Conservation (phyloP, 2,888 invertebrate species). For the Panopea generosa region DNA sequence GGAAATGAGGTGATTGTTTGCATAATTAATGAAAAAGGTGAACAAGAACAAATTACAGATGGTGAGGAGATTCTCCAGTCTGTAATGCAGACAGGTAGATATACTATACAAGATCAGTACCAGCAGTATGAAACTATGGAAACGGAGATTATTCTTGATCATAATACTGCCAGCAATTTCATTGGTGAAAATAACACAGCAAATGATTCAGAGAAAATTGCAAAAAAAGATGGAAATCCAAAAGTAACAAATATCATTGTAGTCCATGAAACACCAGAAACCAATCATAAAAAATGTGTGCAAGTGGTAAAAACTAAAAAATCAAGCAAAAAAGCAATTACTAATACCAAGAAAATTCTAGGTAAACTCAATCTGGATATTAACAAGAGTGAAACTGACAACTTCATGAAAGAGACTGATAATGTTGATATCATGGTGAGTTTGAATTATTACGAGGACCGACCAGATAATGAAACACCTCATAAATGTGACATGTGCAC, state of each 20-base stretch:
- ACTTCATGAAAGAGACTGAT: too few relatives aligned
- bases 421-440: background rate
- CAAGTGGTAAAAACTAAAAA: too few relatives aligned
- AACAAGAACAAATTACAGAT: conserved; percentile 13
- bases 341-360: background rate
- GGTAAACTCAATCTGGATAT: background rate
- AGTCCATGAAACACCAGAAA: too few relatives aligned
- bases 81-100: conserved; percentile 14
- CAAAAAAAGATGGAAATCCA: background rate
- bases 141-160: background rate
- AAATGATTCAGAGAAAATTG: background rate
- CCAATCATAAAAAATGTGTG: too few relatives aligned
- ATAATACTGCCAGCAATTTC: background rate
- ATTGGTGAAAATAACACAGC: background rate
- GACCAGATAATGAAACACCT: conserved; percentile 10
- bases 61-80: conserved; percentile 17
- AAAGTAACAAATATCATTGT: too few relatives aligned
- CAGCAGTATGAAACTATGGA: background rate
- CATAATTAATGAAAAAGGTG: conserved; percentile 26
- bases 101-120: conserved; percentile 4
- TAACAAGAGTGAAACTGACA: too few relatives aligned
- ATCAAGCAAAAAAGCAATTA: too few relatives aligned
- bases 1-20: conserved; percentile 31
- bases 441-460: conserved; percentile 34
- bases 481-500: conserved; percentile 25